Percentiles rank a stretch among this genome's conserved stretches.
Evolutionary conservation across 1,140 invertebrate species (phyloP).

Genomic region (Homalodisca vitripennis): DNA sequence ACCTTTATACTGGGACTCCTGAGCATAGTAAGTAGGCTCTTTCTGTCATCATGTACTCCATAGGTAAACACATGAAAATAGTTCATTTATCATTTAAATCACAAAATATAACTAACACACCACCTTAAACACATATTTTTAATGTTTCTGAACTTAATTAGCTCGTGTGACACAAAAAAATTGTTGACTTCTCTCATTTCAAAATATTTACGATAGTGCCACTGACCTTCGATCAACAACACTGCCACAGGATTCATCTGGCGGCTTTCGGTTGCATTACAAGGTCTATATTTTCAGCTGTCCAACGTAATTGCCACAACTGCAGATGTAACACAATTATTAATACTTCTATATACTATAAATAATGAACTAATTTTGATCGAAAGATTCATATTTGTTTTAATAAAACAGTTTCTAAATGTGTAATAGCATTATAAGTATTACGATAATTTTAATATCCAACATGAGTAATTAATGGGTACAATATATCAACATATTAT

Average conservation of each 20-base stretch:
- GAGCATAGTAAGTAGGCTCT: slow-evolving; percentile 15
- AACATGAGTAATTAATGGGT: too few species aligned
- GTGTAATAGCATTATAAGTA: too few species aligned
- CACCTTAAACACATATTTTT: neutral
- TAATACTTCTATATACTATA: too few species aligned
- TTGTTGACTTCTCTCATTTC: slow-evolving; percentile 36
- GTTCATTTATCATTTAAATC: neutral
- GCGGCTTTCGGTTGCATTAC: slow-evolving; percentile 30
- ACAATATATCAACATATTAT: too few species aligned
- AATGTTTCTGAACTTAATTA: neutral
- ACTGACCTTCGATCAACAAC: slow-evolving; percentile 44
- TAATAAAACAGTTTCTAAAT: too few species aligned
- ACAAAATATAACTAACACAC: neutral
- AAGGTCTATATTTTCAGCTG: slow-evolving; percentile 20
- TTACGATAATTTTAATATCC: too few species aligned
- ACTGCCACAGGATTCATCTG: slow-evolving; percentile 40
- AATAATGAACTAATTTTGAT: too few species aligned
- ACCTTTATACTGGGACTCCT: slow-evolving; percentile 9
- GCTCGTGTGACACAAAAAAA: slow-evolving; percentile 3
- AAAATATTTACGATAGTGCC: slow-evolving; percentile 44
- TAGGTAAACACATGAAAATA: neutral
- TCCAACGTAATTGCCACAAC: slow-evolving; percentile 19
- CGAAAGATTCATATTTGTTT: too few species aligned
- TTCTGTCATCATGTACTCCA: slow-evolving; percentile 12
- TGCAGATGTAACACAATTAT: too few species aligned